Conservation (phyloP, 2,888 invertebrate species). For the Lepidocyrtinus sp. region DNA sequence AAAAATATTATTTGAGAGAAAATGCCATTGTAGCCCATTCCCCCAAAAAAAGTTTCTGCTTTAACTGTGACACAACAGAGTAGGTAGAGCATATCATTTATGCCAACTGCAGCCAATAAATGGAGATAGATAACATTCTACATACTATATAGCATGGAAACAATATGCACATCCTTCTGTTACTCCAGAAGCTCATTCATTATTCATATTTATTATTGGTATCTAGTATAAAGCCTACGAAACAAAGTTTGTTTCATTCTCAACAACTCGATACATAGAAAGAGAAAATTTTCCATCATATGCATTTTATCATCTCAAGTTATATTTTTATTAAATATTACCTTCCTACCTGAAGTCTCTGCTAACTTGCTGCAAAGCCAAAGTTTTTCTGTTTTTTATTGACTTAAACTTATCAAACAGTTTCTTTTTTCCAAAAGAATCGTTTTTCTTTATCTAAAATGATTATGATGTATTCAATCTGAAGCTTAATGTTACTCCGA, state of each 20-base stretch:
- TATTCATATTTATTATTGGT: neutral
- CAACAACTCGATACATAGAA: neutral
- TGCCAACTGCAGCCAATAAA: neutral
- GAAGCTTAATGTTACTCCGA: neutral
- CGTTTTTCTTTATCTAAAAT: no score
- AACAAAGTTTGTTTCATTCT: neutral
- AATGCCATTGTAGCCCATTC: no score
- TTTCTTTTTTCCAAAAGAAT: no score
- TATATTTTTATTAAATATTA: neutral
- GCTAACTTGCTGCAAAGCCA: no score
- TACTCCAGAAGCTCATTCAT: neutral
- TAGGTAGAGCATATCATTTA: no score
- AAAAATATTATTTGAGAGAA: no score
- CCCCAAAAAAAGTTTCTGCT: constrained; percentile 3
- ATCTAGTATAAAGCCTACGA: neutral
- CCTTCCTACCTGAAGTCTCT: neutral
- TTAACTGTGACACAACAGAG: no score
- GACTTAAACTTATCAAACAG: no score
- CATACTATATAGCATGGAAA: constrained; percentile 4
- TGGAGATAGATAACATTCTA: neutral
- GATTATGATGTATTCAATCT: no score
- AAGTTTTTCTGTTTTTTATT: no score
- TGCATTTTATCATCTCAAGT: neutral
- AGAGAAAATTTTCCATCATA: neutral
- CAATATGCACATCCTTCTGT: constrained; percentile 16